These are phyloP conservation scores for Anguilla rostrata DNA, from an alignment of 2,113 vertebrate species.

Conservation along the genomic window DNA sequence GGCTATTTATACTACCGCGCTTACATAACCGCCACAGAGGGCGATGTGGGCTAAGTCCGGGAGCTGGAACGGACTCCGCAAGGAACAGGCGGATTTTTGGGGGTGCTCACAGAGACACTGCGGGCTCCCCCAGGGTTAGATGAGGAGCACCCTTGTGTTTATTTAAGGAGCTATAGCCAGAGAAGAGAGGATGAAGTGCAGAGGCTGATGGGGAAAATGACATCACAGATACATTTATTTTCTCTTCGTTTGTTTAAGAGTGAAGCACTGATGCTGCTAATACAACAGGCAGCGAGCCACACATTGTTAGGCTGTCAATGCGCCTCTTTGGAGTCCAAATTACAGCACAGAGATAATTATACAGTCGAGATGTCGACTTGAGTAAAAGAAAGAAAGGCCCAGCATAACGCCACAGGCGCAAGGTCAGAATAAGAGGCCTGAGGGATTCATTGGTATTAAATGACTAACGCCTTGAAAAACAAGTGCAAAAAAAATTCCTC, in stretches of 20 bases:
- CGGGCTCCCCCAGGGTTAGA: neutral
- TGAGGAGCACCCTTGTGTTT: neutral
- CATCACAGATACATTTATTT: neutral
- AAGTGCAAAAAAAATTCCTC: neutral
- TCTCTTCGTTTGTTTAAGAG: neutral
- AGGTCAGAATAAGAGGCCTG: neutral
- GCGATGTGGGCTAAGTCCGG: constrained; percentile 60
- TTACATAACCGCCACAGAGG: constrained; percentile 71
- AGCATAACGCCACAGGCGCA: neutral
- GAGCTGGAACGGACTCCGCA: constrained; percentile 41
- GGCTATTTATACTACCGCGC: constrained; percentile 73
- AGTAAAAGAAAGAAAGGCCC: neutral
- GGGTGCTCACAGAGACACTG: constrained; percentile 40
- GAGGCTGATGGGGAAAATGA: neutral
- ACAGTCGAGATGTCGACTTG: neutral
- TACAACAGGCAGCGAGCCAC: neutral
- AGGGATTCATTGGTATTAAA: neutral
- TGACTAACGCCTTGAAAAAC: neutral
- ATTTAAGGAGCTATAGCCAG: neutral
- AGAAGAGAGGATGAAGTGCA: neutral
- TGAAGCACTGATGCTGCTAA: neutral
- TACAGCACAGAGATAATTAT: neutral
- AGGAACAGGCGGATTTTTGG: constrained; percentile 23
- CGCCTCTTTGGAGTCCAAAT: neutral
- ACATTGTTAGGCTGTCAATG: neutral